Evolutionary conservation across 2,113 vertebrate genomes (phyloP), one percentile per base, ranked within the genome.

Genomic region (Mus pahari): DNA sequence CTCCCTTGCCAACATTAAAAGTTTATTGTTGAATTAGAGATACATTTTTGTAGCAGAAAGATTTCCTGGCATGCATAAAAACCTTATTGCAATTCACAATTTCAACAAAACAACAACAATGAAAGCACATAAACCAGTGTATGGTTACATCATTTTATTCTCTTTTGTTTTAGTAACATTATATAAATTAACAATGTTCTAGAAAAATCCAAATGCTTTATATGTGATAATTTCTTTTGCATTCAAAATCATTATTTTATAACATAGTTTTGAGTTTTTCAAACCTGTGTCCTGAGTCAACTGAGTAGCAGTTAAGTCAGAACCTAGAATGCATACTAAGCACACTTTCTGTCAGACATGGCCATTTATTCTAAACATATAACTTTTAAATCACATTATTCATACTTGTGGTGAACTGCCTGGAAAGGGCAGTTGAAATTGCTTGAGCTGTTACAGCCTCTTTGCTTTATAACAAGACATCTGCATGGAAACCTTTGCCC

Each of bases 231-330:
- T 78, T 88, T 66, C 14, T 60, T 68, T 93, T 48, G 45, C 42
- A 91, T 55, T 71, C 7, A 11, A 95, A 97, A 86, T 70, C 62
- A 62, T 55, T 86, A 55, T 86, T 73, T 82, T 70, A 28, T 81
- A 20, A 16, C 36, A 55, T 58, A 4, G 8, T 14, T 20, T 55
- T 90, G 70, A 93, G 78, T 66, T 81, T 48, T 64, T 24, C 33
- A 86, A 50, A 88, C 8, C 79, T 68, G 11, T 93, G 19, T 5
- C 42, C 10, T 48, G 6, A 89, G 17, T 75, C 50, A 91, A 81
- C 28, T 68, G 95, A n/a, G 19, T 90, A 88, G 3, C 42, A 50
- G 33, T 93, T 45, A 75, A 77, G n/a, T 5, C 5, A 58, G 71
- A 13, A 88, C 79, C 12, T 62, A 73, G 24, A 78, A 91, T 62